phyloP scores from a whole-genome alignment of 2,888 invertebrate species.

The Tachina lurida region DNA sequence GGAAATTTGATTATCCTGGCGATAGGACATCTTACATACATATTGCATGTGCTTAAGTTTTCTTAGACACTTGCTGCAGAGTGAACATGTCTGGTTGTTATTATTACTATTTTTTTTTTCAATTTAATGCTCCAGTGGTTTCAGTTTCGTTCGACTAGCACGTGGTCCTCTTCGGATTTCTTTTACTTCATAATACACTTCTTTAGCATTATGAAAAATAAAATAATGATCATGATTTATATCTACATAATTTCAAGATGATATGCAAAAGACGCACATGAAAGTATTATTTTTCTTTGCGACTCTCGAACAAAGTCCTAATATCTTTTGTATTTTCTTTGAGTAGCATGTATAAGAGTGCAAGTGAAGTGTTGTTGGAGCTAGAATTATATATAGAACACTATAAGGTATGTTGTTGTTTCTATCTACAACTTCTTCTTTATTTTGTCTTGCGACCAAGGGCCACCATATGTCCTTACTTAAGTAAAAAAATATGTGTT shows the following conservation, averaged over 20 bases:
- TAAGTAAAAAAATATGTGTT: slow-evolving; percentile 25
- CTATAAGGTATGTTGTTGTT: slow-evolving; percentile 30
- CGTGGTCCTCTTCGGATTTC: slow-evolving; percentile 39
- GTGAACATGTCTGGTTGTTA: slow-evolving; percentile 9
- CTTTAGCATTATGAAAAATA: slow-evolving; percentile 18
- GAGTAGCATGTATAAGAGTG: neutral
- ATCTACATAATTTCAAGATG: slow-evolving; percentile 65
- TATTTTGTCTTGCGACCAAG: neutral
- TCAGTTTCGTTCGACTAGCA: slow-evolving; percentile 36
- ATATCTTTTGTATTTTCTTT: neutral
- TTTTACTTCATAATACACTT: slow-evolving; percentile 2
- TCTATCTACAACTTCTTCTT: slow-evolving; percentile 11
- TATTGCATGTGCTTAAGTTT: slow-evolving; percentile 33
- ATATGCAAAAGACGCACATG: slow-evolving; percentile 64
- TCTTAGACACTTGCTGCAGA: slow-evolving; percentile 55
- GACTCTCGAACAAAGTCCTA: slow-evolving; percentile 40
- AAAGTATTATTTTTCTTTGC: slow-evolving; percentile 22
- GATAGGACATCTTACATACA: slow-evolving; percentile 46
- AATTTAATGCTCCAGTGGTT: slow-evolving; percentile 63
- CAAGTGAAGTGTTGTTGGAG: slow-evolving; percentile 23
- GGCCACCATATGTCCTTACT: slow-evolving; percentile 54
- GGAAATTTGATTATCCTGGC: slow-evolving; percentile 63
- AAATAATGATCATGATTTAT: slow-evolving; percentile 55
- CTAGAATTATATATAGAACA: slow-evolving; percentile 23
- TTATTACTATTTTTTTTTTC: neutral